Conservation (phyloP, 2,113 vertebrate genomes). For the Pachyramphus minor region DNA sequence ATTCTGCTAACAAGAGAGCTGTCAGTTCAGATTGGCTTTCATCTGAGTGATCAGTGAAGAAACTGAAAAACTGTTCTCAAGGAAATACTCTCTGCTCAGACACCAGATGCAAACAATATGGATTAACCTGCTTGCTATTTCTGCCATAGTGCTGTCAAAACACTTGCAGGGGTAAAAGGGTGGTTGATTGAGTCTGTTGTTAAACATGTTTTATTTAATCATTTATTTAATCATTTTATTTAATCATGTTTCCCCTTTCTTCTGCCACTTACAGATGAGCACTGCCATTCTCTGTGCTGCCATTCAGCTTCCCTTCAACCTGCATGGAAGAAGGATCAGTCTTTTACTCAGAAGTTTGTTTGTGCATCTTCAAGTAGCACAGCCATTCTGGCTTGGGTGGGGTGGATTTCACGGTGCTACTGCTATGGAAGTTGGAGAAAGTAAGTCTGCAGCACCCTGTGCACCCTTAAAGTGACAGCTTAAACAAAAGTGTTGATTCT, state of each 20-base stretch:
- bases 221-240: neutral
- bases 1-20: neutral
- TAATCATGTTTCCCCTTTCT: neutral
- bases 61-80: neutral
- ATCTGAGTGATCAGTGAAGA: neutral
- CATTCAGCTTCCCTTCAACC: neutral
- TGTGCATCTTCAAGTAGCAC: neutral
- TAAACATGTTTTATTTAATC: neutral
- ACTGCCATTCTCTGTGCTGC: neutral
- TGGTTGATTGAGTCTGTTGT: neutral
- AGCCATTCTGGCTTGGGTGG: neutral
- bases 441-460: neutral
- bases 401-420: neutral
- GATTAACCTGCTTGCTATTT: neutral
- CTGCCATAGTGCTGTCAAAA: neutral
- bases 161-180: neutral
- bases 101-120: neutral
- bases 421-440: neutral
- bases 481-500: neutral
- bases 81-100: neutral
- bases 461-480: neutral
- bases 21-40: neutral
- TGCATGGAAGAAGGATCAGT: neutral
- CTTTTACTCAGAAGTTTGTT: neutral
- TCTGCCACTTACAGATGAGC: neutral